Conservation (phyloP, 2,113 vertebrate species). For the Crotalus tigris region DNA sequence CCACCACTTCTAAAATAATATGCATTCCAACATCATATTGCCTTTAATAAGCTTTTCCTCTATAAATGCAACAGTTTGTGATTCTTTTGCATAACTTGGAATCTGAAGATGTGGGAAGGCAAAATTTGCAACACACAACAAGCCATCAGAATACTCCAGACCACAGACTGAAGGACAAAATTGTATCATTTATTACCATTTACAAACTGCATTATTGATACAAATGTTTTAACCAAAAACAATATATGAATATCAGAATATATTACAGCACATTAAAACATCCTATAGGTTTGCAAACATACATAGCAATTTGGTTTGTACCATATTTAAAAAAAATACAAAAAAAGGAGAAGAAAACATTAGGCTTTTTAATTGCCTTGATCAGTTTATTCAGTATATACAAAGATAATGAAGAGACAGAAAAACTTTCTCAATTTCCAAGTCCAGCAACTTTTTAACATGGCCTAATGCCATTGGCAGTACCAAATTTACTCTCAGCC, state of each 20-base stretch:
- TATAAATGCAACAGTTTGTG: background rate
- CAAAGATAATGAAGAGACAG: constrained; percentile 35
- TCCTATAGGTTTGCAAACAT: constrained; percentile 54
- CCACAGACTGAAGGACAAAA: constrained; percentile 44
- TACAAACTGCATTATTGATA: constrained; percentile 62
- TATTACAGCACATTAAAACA: constrained; percentile 60
- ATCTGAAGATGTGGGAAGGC: background rate
- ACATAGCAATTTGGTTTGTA: constrained; percentile 44
- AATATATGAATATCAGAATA: constrained; percentile 44
- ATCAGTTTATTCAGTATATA: constrained; percentile 30
- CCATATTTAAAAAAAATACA: constrained; percentile 18
- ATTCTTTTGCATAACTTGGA: background rate
- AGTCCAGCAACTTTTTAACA: constrained; percentile 9
- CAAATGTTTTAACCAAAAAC: constrained; percentile 51
- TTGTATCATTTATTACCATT: constrained; percentile 70
- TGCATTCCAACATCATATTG: background rate
- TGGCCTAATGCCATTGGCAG: background rate
- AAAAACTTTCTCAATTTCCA: background rate
- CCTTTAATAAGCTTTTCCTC: background rate
- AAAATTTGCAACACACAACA: background rate
- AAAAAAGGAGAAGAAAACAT: background rate
- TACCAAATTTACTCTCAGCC: background rate
- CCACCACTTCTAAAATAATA: background rate
- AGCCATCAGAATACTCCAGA: background rate
- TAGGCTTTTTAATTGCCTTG: constrained; percentile 21